Conservation (phyloP, 2,113 vertebrate species). For the Xerus inauris region DNA sequence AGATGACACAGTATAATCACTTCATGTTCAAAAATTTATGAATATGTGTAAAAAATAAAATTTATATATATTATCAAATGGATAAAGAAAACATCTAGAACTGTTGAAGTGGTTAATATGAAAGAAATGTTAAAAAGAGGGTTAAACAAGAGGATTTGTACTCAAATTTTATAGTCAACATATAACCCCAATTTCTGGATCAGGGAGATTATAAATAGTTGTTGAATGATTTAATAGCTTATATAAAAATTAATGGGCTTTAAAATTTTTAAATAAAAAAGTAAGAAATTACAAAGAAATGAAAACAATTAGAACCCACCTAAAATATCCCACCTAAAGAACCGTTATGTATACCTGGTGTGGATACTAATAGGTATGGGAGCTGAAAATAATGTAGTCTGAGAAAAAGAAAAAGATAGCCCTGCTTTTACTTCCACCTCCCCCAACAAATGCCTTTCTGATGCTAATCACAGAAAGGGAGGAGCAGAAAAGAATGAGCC, state of each 20-base stretch:
- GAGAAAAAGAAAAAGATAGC: too few species aligned
- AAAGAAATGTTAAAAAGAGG: not conserved
- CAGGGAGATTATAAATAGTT: not conserved
- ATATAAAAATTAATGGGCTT: not conserved
- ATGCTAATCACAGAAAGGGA: too few species aligned
- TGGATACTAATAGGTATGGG: too few species aligned
- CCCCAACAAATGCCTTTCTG: too few species aligned
- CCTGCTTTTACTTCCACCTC: too few species aligned
- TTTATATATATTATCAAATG: not conserved
- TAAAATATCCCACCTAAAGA: not conserved
- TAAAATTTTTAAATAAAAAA: conserved; percentile 7
- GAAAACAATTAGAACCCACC: not conserved
- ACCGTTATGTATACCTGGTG: not conserved
- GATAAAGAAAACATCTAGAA: conserved; percentile 3
- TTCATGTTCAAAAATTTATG: not conserved
- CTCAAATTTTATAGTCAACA: not conserved
- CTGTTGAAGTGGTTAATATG: not conserved
- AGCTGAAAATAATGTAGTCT: too few species aligned
- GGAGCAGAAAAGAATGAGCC: too few species aligned
- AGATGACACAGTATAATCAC: not conserved
- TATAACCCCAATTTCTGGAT: not conserved
- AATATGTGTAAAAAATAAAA: not conserved
- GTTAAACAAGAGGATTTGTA: not conserved
- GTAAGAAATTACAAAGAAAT: not conserved
- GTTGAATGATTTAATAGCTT: not conserved